Conservation (phyloP, 1,140 invertebrate genomes). For the Globodera rostochiensis region DNA sequence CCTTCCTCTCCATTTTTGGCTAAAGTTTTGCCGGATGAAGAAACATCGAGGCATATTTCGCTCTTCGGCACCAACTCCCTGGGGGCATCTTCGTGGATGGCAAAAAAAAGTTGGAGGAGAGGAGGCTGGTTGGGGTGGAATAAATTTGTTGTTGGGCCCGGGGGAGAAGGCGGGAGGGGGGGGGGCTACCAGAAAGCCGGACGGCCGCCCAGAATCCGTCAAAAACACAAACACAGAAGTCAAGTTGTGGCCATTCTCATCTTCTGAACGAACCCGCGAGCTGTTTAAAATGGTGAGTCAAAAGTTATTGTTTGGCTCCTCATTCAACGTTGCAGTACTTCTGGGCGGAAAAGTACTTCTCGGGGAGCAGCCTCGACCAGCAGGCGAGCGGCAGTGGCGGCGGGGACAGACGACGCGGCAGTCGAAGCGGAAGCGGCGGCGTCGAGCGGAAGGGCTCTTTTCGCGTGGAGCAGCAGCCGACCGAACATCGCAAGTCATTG, state of each 20-base stretch:
- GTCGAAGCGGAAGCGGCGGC: slow-evolving; percentile 23
- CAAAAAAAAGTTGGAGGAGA: background rate
- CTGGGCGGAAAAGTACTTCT: slow-evolving; percentile 47
- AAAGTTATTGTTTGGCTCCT: background rate
- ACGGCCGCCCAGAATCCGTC: background rate
- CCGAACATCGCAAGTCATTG: slow-evolving; percentile 1
- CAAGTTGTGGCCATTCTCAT: too few relatives aligned
- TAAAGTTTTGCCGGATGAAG: background rate
- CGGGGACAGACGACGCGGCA: slow-evolving; percentile 16
- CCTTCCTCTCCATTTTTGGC: background rate
- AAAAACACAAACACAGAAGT: background rate
- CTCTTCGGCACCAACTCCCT: background rate
- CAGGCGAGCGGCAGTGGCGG: slow-evolving; percentile 24
- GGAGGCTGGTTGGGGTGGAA: background rate
- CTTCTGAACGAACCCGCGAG: too few relatives aligned
- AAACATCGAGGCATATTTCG: background rate
- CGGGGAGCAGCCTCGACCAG: slow-evolving; percentile 35
- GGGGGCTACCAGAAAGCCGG: background rate
- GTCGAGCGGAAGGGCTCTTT: slow-evolving; percentile 10
- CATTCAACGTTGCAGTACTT: slow-evolving; percentile 32
- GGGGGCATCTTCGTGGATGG: background rate
- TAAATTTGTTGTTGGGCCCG: background rate
- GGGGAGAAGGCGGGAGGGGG: background rate
- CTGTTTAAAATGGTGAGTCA: background rate
- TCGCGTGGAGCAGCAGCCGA: background rate